Percentiles rank a stretch among this genome's conserved stretches.
These are phyloP conservation scores for Xenentodon cancila DNA, from an alignment of 2,797 vertebrate genomes.

Conservation along the genomic window DNA sequence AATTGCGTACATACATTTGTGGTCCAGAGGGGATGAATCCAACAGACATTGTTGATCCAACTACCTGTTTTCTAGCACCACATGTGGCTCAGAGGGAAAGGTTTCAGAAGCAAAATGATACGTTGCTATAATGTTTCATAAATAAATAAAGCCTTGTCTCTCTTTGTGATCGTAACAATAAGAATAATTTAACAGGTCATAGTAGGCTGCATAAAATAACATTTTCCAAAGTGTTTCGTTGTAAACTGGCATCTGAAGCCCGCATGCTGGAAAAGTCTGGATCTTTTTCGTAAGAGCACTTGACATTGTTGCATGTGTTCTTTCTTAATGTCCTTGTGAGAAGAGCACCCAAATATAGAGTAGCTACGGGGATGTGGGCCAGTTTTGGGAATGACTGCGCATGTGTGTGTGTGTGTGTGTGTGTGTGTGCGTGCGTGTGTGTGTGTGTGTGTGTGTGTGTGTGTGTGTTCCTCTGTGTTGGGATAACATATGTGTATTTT, in stretches of 20 bases:
- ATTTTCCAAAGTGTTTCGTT: not conserved
- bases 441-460: slow-evolving; percentile 17
- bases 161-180: too few species aligned
- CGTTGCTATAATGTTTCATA: too few species aligned
- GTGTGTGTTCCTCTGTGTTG: slow-evolving; percentile 20
- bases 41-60: too few species aligned
- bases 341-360: slow-evolving; percentile 46
- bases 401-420: slow-evolving; percentile 6
- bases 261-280: not conserved
- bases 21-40: too few species aligned
- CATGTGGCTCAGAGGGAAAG: too few species aligned
- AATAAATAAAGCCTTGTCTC: too few species aligned
- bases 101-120: too few species aligned
- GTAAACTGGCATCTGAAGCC: not conserved
- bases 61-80: too few species aligned
- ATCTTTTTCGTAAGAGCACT: slow-evolving; percentile 11
- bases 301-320: slow-evolving; percentile 31
- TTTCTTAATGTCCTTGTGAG: slow-evolving; percentile 47
- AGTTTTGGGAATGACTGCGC: slow-evolving; percentile 40
- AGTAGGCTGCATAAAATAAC: too few species aligned
- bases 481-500: slow-evolving; percentile 52
- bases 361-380: slow-evolving; percentile 38
- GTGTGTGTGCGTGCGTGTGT: not conserved
- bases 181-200: too few species aligned
- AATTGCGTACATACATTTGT: too few species aligned